Base-by-base conservation (phyloP, 2,797 vertebrate species). In the Benthosema pterotum region DNA sequence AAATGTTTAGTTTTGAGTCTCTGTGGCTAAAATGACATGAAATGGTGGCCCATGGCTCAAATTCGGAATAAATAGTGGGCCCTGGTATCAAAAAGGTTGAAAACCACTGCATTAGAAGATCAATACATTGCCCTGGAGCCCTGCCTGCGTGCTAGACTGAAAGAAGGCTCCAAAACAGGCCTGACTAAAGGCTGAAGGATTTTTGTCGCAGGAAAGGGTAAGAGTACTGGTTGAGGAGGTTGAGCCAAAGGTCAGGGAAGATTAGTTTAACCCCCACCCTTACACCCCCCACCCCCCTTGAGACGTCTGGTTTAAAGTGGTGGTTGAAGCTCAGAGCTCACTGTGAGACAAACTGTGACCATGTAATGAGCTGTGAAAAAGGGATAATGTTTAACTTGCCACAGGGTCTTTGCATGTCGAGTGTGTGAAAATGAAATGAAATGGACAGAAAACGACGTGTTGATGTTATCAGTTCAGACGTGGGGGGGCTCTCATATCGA, bases 221-320 rank as follows among this genome's bases (percentile, higher is more conserved):
- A 18, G 7, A 0, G 51, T 51, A 15, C 43, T 32, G 42, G 19
- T 4, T 38, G 32, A 38, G 5, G 16, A 67, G 50, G 32, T 51
- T 59, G 53, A 67, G 65, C 59, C 66, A 42, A 64, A 76, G 80
- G 69, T 82, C 72, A 72, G 18, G 52, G 49, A 49, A 66, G 60
- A 59, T 65, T 63, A 61, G 50, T 22, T 49, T 58, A 52, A 72
- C 57, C 49, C n/a, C n/a, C n/a, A n/a, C n/a, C n/a, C n/a, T n/a
- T n/a, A n/a, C n/a, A n/a, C n/a, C n/a, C n/a, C n/a, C 15, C 3
- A 57, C 59, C 38, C 49, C 56, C 64, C 61, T 60, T 51, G 17
- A 71, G 67, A 75, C 11, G 49, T 19, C 43, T 60, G 55, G 42
- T 61, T 50, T 77, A 15, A 66, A 72, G 66, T 54, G 47, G 67